Evolutionary conservation across 1,140 invertebrate genomes (phyloP), one percentile per base, ranked within the genome.

Genomic region (Eupristina koningsbergeri): DNA sequence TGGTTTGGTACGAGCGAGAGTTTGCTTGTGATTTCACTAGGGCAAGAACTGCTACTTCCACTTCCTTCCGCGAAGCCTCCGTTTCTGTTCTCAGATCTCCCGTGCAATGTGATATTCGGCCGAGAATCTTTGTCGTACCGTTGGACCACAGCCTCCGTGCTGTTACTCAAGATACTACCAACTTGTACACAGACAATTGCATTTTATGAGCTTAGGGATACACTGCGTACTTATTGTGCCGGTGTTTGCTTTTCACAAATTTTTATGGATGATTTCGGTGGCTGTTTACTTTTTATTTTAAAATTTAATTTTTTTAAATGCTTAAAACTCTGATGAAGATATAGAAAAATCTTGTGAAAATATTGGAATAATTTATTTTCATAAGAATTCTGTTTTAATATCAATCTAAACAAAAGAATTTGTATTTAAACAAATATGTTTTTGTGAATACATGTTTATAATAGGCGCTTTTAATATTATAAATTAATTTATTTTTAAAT

Each of bases 1-100:
- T 22, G 45, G 11, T n/a, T n/a, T 50, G 29, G 26, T 13, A 36
- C 36, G 31, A 17, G 34, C 58, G 76, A 76, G 83, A 84, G 78
- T 84, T 84, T 80, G 83, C 83, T 64, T 80, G 80, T 76, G 83
- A 84, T 84, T 84, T 80, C 71, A 47, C 45, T 9, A n/a, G 80
- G 64, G 29, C 78, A n/a, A n/a, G n/a, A n/a, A n/a, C n/a, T n/a
- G n/a, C n/a, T n/a, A n/a, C n/a, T n/a, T n/a, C n/a, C 8, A 69
- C 77, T 64, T 50, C 1, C 22, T 61, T 41, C 8, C 61, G 29
- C 22, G 26, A 19, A 17, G 63, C 53, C 34, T 29, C 26, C 29
- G 41, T 34, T 74, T 74, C 45, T 45, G 73, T 36, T 73, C 39
- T n/a, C 50, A 26, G 47, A 36, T 36, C 29, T 47, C 47, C 26